A percentile compares a stretch with the other conserved stretches of the same genome.
These are phyloP conservation scores for Euthynnus affinis DNA, from an alignment of 2,797 vertebrate genomes.

Conservation along the genomic window DNA sequence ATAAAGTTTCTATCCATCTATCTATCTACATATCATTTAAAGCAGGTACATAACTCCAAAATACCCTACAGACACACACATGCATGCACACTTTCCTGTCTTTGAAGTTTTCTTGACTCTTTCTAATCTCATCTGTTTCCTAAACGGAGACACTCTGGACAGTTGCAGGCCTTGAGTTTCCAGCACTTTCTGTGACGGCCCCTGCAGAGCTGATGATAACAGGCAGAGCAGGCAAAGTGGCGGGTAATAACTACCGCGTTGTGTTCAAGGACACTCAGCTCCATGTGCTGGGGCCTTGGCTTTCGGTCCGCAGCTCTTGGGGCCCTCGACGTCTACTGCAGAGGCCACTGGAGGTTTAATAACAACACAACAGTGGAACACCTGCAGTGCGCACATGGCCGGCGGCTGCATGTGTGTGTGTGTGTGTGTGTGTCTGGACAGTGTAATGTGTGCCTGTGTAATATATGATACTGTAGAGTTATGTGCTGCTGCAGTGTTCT, in stretches of 20 bases:
- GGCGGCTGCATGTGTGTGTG: conserved; percentile 40
- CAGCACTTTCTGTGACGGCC: conserved; percentile 33
- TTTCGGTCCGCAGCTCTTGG: conserved; percentile 42
- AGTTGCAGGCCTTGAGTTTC: conserved; percentile 48
- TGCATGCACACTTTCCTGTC: not conserved
- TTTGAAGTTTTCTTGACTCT: conserved; percentile 41
- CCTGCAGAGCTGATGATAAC: conserved; percentile 72
- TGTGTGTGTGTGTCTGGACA: conserved; percentile 59
- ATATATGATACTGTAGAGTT: not conserved
- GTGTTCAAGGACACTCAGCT: conserved; percentile 75
- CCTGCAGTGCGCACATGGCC: conserved; percentile 78
- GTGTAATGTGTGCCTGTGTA: conserved; percentile 49
- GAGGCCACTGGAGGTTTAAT: conserved; percentile 71
- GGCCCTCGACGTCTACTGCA: conserved; percentile 57
- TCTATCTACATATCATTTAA: not conserved
- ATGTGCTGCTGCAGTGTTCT: not conserved
- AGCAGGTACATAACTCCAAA: conserved; percentile 7
- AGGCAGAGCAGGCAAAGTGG: conserved; percentile 65
- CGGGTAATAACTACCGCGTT: conserved; percentile 65
- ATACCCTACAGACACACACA: conserved; percentile 5
- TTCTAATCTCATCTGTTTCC: conserved; percentile 32
- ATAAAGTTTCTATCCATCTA: too few species aligned
- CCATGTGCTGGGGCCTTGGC: conserved; percentile 61
- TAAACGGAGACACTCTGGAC: conserved; percentile 32
- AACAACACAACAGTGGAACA: conserved; percentile 71